Evolutionary conservation across 2,888 invertebrate genomes (phyloP).

Genomic region (Drosophila leonis): DNA sequence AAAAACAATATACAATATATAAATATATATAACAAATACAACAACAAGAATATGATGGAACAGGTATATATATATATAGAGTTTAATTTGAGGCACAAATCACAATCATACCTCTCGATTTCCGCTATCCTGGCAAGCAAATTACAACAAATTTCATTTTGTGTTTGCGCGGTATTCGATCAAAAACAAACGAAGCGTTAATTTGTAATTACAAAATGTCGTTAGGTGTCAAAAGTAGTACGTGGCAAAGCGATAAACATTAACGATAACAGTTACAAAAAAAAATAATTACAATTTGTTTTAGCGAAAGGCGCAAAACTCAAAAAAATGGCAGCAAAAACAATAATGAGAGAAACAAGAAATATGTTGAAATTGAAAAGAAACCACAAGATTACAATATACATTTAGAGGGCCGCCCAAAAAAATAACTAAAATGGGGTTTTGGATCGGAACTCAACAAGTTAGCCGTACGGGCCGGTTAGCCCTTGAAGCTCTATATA

Average conservation of each 20-base stretch:
- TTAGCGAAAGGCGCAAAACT: constrained; percentile 28
- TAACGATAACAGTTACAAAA: constrained; percentile 20
- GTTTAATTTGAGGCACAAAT: constrained; percentile 80
- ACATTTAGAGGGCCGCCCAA: constrained; percentile 37
- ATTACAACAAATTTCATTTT: constrained; percentile 85
- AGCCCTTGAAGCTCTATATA: constrained; percentile 11
- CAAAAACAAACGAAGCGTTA: constrained; percentile 78
- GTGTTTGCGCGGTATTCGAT: constrained; percentile 78
- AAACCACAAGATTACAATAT: constrained; percentile 20
- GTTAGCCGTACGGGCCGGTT: constrained; percentile 5
- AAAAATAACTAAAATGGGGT: constrained; percentile 12
- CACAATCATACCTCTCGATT: constrained; percentile 89
- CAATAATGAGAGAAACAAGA: background rate
- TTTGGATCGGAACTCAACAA: constrained; percentile 6
- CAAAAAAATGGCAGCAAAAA: constrained; percentile 13
- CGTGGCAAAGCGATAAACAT: constrained; percentile 43
- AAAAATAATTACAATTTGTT: constrained; percentile 9
- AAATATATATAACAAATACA: constrained; percentile 14
- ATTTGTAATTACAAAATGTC: constrained; percentile 61
- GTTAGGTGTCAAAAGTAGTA: constrained; percentile 39
- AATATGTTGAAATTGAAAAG: background rate
- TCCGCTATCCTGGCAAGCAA: constrained; percentile 89
- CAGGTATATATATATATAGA: constrained; percentile 33
- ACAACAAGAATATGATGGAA: constrained; percentile 29
- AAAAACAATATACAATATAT: constrained; percentile 1